phyloP scores from a whole-genome alignment of 2,113 vertebrate genomes.

The Phalacrocorax brasilianus region DNA sequence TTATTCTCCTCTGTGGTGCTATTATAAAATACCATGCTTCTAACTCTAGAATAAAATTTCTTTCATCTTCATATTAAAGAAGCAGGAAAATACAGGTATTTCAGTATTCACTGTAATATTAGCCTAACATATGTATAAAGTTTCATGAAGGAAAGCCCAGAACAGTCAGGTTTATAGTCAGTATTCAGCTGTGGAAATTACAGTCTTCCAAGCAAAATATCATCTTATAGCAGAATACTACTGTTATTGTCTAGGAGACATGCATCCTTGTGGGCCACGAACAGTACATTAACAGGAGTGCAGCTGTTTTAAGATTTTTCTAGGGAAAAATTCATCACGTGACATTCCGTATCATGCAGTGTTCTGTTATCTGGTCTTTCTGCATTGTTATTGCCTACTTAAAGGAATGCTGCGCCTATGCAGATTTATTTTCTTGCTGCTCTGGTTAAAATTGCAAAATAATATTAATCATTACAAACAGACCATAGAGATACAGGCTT shows the following conservation, averaged over 20 bases:
- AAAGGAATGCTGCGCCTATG: neutral
- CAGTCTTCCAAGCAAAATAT: neutral
- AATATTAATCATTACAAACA: neutral
- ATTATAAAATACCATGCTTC: neutral
- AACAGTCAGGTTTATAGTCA: neutral
- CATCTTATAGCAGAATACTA: neutral
- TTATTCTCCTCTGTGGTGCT: neutral
- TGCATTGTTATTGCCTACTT: neutral
- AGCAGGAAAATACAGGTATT: neutral
- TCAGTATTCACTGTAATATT: neutral
- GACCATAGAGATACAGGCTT: neutral
- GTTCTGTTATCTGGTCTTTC: neutral
- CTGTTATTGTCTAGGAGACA: neutral
- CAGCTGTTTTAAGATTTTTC: neutral
- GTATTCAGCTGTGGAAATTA: neutral
- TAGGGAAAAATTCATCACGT: neutral
- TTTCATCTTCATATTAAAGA: constrained; percentile 2
- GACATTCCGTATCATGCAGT: neutral
- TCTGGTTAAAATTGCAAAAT: neutral
- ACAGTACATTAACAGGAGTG: neutral
- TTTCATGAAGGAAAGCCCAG: neutral
- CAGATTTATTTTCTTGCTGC: neutral
- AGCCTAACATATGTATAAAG: neutral
- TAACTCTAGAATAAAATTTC: neutral
- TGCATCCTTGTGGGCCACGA: neutral